These are phyloP conservation scores for Eilema caniola DNA, from an alignment of 2,888 invertebrate species.

Conservation along the genomic window DNA sequence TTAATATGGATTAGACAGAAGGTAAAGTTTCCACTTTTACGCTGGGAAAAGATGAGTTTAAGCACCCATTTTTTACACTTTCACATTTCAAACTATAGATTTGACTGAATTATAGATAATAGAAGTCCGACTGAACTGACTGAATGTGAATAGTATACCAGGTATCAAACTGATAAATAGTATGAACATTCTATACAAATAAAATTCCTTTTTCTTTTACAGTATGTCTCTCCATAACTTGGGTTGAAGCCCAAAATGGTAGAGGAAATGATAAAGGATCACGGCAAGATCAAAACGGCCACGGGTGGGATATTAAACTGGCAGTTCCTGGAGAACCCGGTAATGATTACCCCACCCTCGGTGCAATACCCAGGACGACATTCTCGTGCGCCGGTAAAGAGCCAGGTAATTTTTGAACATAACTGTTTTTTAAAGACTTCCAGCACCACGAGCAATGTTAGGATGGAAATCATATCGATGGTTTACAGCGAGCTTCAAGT, in stretches of 20 bases:
- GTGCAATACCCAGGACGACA: slow-evolving; percentile 86
- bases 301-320: slow-evolving; percentile 87
- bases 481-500: background rate
- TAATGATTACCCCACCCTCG: slow-evolving; percentile 88
- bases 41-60: too few species aligned
- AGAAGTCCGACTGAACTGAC: too few species aligned
- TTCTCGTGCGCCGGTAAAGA: slow-evolving; percentile 88
- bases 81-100: too few species aligned
- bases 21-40: too few species aligned
- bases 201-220: slow-evolving; percentile 29
- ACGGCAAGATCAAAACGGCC: slow-evolving; percentile 70
- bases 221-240: slow-evolving; percentile 59
- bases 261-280: slow-evolving; percentile 64
- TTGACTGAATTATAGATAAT: too few species aligned
- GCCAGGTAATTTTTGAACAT: slow-evolving; percentile 75
- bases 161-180: background rate
- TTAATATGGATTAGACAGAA: too few species aligned
- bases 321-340: slow-evolving; percentile 90
- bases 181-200: background rate
- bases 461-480: too few species aligned
- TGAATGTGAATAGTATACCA: too few species aligned
- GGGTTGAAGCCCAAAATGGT: slow-evolving; percentile 64
- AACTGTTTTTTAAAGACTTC: background rate
- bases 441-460: background rate
- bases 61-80: too few species aligned